Base-by-base conservation (phyloP, 1,140 invertebrate species). In the Cherax quadricarinatus region DNA sequence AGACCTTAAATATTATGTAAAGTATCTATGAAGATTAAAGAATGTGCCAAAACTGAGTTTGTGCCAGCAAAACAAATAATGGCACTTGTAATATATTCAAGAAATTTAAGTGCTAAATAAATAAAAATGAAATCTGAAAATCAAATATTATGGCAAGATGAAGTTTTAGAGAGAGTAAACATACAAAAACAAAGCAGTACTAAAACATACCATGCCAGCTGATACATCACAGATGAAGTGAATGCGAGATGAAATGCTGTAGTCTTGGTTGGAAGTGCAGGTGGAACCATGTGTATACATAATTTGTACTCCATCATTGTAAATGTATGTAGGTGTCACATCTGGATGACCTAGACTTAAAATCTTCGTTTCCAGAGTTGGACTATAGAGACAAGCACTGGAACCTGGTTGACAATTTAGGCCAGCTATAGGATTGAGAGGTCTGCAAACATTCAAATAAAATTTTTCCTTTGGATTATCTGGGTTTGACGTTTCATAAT, bases 381-480 rank as follows among this genome's bases (percentile, higher is more conserved):
- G 48, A 3, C 30, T 62, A 21, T 73, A 84, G 51, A 87, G 87
- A 48, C 93, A 93, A 4, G 82, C 85, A 24, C 91, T 86, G 30
- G 93, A 80, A 18, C 93, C 93, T 66, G 93, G 91, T 10, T 62
- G 81, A 80, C 93, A 93, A 18, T 90, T 91, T 16, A 90, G 89
- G 10, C 91, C 88, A 81, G 84, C 57, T 16, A 93, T 92, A 21
- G 81, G 93, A 73, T 93, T 93, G 12, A 93, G 83, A 53, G 93
- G 93, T 75, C 91, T 70, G 41, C 93, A 93, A n/a, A 93, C 89
- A 88, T 93, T 93, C 14, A 93, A 70, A 86, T 89, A 92, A 85
- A 92, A 93, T 57, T 89, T 93, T 53, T 92, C 84, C 41, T 88
- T 91, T 18, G 85, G 70, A 53, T 89, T 90, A 5, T 87, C 53